phyloP scores from a whole-genome alignment of 2,797 vertebrate genomes.

The Gobio occitaniae region DNA sequence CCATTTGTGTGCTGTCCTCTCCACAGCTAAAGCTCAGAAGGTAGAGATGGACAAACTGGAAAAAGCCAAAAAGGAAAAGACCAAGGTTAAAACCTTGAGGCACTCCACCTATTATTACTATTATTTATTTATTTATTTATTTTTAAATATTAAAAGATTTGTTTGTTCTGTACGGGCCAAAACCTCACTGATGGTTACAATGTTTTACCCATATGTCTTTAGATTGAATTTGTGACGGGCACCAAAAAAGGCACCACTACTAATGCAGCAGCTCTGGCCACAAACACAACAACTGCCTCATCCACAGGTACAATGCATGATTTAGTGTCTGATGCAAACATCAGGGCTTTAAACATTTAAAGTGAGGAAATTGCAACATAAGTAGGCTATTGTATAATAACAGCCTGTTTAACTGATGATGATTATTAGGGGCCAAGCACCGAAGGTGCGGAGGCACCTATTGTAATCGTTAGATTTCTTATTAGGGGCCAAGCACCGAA shows the following conservation, averaged over 20 bases:
- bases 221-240: constrained; percentile 98
- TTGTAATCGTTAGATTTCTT: no score
- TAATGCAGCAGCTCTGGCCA: constrained; percentile 83
- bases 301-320: constrained; percentile 84
- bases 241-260: constrained; percentile 94
- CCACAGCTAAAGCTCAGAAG: constrained; percentile 92
- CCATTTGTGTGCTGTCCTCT: not conserved
- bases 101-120: not conserved
- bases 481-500: no score
- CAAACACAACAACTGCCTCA: constrained; percentile 85
- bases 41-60: constrained; percentile 98
- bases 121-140: not conserved
- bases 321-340: not conserved
- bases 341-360: not conserved
- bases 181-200: not conserved
- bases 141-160: not conserved
- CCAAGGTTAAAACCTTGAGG: constrained; percentile 84
- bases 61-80: constrained; percentile 97
- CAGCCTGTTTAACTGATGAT: no score
- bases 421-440: no score
- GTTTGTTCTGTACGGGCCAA: not conserved
- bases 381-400: no score
- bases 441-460: no score
- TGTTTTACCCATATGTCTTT: constrained; percentile 11
- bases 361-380: not conserved